These are phyloP conservation scores for Synanthedon vespiformis DNA, from an alignment of 2,888 invertebrate species.

Conservation along the genomic window DNA sequence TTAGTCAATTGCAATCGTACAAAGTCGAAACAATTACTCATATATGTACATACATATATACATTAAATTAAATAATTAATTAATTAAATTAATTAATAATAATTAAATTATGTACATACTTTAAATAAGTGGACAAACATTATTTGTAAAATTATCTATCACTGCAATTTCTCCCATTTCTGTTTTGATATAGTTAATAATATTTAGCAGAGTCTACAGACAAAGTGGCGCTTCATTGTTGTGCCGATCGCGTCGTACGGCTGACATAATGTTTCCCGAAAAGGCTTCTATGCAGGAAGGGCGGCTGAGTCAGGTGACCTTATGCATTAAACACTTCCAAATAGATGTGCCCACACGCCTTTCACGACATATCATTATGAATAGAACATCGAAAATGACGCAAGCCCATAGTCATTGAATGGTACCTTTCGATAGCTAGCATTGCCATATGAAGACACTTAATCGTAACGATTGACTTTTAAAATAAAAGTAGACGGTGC, in stretches of 20 bases:
- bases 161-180: no score
- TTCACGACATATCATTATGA: slow-evolving; percentile 38
- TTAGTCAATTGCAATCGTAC: no score
- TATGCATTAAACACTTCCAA: slow-evolving; percentile 22
- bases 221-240: slow-evolving; percentile 39
- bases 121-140: no score
- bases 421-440: slow-evolving; percentile 24
- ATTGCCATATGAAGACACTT: not conserved
- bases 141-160: no score
- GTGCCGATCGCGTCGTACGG: slow-evolving; percentile 43
- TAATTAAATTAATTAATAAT: no score
- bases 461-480: not conserved
- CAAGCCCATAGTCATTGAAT: slow-evolving; percentile 41
- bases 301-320: slow-evolving; percentile 57
- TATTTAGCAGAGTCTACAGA: slow-evolving; percentile 15
- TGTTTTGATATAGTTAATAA: no score
- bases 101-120: no score
- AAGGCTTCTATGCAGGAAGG: slow-evolving; percentile 54
- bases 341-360: slow-evolving; percentile 35
- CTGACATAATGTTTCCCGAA: slow-evolving; percentile 56
- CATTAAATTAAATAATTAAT: no score
- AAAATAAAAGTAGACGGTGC: not conserved
- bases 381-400: slow-evolving; percentile 34
- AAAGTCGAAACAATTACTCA: no score
- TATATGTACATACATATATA: no score